Conservation (phyloP, 2,888 invertebrate genomes). For the Gymnocheta viridis region DNA sequence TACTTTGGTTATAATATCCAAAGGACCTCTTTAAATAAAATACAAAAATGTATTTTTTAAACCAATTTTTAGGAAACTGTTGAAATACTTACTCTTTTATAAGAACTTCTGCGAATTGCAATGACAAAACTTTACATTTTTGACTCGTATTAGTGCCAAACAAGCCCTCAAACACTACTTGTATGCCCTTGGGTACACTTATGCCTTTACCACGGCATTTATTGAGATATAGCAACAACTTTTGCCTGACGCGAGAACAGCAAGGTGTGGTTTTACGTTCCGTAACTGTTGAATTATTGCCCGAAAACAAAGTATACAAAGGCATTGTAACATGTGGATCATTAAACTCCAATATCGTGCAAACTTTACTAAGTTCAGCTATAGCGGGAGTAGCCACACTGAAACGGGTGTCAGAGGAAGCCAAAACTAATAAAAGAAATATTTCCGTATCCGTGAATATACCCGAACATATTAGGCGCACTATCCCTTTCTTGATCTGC, state of each 20-base stretch:
- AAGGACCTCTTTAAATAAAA: constrained; percentile 75
- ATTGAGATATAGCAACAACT: constrained; percentile 91
- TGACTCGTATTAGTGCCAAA: constrained; percentile 92
- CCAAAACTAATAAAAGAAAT: constrained; percentile 90
- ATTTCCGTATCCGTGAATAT: constrained; percentile 89
- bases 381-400: constrained; percentile 94
- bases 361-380: constrained; percentile 90
- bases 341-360: constrained; percentile 89
- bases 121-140: constrained; percentile 90
- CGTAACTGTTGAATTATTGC: constrained; percentile 83
- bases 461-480: constrained; percentile 91
- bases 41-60: background rate
- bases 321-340: constrained; percentile 87
- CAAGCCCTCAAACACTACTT: constrained; percentile 94
- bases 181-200: constrained; percentile 90
- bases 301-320: constrained; percentile 88
- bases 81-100: constrained; percentile 87
- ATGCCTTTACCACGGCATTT: constrained; percentile 88
- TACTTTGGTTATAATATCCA: constrained; percentile 79
- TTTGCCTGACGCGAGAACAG: constrained; percentile 91
- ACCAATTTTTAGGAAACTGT: background rate
- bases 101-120: constrained; percentile 91
- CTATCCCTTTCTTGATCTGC: constrained; percentile 88
- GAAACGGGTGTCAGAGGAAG: constrained; percentile 93
- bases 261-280: constrained; percentile 90